These are phyloP conservation scores for Penaeus vannamei DNA, from an alignment of 1,140 invertebrate species.

Conservation along the genomic window DNA sequence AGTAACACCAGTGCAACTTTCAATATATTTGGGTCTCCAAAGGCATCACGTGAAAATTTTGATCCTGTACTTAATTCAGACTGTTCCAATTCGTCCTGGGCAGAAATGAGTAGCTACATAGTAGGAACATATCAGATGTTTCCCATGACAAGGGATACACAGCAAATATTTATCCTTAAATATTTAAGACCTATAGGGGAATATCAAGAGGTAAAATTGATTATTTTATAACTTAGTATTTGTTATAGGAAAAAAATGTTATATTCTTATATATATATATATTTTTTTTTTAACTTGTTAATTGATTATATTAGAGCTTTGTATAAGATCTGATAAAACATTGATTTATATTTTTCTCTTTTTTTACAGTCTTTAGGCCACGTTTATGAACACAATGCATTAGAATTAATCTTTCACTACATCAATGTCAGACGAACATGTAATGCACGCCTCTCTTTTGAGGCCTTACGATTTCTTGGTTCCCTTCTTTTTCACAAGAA, in stretches of 20 bases:
- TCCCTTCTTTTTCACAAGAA: slow-evolving; percentile 97
- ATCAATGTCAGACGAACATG: slow-evolving; percentile 90
- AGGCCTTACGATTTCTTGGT: slow-evolving; percentile 93
- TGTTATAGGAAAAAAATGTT: not conserved
- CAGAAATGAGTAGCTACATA: slow-evolving; percentile 88
- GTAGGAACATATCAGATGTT: slow-evolving; percentile 89
- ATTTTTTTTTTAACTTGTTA: not conserved
- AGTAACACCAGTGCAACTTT: slow-evolving; percentile 49
- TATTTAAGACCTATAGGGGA: slow-evolving; percentile 96
- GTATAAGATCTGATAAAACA: not conserved
- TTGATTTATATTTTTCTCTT: slow-evolving; percentile 20
- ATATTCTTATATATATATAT: slow-evolving; percentile 25
- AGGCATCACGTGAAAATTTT: slow-evolving; percentile 5
- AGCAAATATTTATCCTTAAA: slow-evolving; percentile 91
- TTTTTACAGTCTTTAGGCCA: slow-evolving; percentile 84
- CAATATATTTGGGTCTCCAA: slow-evolving; percentile 59
- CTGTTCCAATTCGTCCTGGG: slow-evolving; percentile 86
- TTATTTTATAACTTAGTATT: slow-evolving; percentile 7
- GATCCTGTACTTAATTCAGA: slow-evolving; percentile 60
- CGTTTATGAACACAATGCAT: slow-evolving; percentile 92
- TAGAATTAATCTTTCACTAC: slow-evolving; percentile 90
- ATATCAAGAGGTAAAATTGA: slow-evolving; percentile 88
- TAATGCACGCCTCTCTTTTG: slow-evolving; percentile 93
- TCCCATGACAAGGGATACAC: slow-evolving; percentile 87
- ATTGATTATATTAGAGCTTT: not conserved